Evolutionary conservation across 2,797 vertebrate genomes (phyloP), one percentile per base, ranked within the genome.

Genomic region (Scleropages formosus): DNA sequence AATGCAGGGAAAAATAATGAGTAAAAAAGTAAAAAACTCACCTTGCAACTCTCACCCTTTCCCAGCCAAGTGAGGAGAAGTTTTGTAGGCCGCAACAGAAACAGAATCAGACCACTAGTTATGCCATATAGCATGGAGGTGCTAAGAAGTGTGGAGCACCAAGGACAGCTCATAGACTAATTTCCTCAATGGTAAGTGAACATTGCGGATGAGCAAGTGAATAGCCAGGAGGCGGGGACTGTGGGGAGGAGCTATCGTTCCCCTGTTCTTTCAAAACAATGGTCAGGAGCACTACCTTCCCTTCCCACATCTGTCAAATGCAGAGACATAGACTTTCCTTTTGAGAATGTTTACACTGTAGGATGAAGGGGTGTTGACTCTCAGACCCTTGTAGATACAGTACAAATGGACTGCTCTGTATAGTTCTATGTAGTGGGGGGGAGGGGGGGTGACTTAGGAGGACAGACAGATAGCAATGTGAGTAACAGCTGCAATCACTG

Each of bases 361-460:
- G 16, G 75, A 11, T 78, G 73, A 71, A 15, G 62, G 82, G 81
- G 84, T 83, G 87, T 86, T 88, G 86, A 89, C 49, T 88, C 84
- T 85, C 76, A 78, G 78, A 73, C 82, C 77, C 73, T 80, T 53
- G 73, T 31, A 18, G 39, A 58, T 46, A 68, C 74, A 68, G 64
- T 26, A 75, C 64, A 75, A 75, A 68, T 66, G 56, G 24, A n/a
- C n/a, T n/a, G n/a, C n/a, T n/a, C 31, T 39, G 31, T 31, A 31
- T 31, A 39, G 2, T 39, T 39, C 31, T 66, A n/a, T 46, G 39
- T 16, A 66, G 3, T 27, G 20, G 64, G 18, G 44, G 64, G 16
- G 18, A 18, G 22, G n/a, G 20, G 62, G 26, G 6, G 22, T 1
- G 26, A 22, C 13, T 6, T 22, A 9, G 13, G 26, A 27, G 20